phyloP scores from a whole-genome alignment of 1,140 invertebrate species.

The Chironomus striatipennis region DNA sequence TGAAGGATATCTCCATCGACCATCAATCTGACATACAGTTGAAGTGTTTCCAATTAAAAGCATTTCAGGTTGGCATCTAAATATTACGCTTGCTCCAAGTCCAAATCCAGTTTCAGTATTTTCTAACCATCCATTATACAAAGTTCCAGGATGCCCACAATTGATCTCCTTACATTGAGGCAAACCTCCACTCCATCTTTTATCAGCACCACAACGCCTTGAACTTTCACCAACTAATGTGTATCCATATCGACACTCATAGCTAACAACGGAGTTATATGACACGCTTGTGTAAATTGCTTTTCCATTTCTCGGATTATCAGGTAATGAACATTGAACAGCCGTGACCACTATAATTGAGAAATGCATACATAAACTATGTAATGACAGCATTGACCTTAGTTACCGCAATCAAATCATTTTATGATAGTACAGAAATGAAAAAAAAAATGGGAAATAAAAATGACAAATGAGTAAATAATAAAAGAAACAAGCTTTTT shows the following conservation, averaged over 20 bases:
- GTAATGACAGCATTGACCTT: not conserved
- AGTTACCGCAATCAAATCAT: not conserved
- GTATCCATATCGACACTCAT: slow-evolving; percentile 89
- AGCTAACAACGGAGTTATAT: slow-evolving; percentile 87
- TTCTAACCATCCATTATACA: slow-evolving; percentile 94
- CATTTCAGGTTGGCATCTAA: slow-evolving; percentile 89
- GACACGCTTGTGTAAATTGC: slow-evolving; percentile 86
- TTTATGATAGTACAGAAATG: not conserved
- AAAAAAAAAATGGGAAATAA: not conserved
- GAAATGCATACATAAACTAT: slow-evolving; percentile 26
- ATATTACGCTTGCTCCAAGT: slow-evolving; percentile 84
- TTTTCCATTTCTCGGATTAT: slow-evolving; percentile 81
- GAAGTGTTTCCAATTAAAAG: slow-evolving; percentile 80
- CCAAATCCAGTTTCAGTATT: slow-evolving; percentile 82
- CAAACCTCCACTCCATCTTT: slow-evolving; percentile 80
- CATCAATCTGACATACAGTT: slow-evolving; percentile 84
- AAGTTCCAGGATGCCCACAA: slow-evolving; percentile 78
- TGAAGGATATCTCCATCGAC: slow-evolving; percentile 84
- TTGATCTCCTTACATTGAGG: slow-evolving; percentile 92
- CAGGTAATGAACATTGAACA: slow-evolving; percentile 79
- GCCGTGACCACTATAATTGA: slow-evolving; percentile 64
- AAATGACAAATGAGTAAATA: not conserved
- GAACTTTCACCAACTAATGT: slow-evolving; percentile 79
- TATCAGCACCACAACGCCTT: slow-evolving; percentile 80
- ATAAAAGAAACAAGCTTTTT: not conserved